Evolutionary conservation across 2,888 invertebrate genomes (phyloP).

Genomic region (Temnothorax unifasciatus): DNA sequence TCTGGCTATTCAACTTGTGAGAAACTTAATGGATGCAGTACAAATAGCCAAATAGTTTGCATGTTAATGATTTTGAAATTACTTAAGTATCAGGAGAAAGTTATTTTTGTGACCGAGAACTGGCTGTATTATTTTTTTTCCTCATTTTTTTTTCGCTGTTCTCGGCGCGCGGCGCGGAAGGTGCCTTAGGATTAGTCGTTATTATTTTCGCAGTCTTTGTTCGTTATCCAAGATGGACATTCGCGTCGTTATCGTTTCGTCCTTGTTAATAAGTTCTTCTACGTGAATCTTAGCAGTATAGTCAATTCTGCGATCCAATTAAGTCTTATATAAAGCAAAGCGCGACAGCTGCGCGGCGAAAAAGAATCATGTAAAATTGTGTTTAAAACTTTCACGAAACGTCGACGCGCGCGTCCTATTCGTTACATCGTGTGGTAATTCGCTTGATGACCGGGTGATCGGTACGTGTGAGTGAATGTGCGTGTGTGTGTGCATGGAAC

Average conservation of each 20-base stretch:
- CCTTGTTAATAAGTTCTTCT: conserved; percentile 1
- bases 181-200: conserved; percentile 74
- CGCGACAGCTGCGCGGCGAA: not conserved
- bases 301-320: not conserved
- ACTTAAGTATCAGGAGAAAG: conserved; percentile 39
- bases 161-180: conserved; percentile 62
- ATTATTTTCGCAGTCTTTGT: conserved; percentile 67
- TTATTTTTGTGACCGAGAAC: conserved; percentile 69
- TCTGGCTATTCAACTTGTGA: not conserved
- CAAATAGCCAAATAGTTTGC: conserved; percentile 56
- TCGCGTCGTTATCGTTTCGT: conserved; percentile 50
- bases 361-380: conserved; percentile 15
- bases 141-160: conserved; percentile 53
- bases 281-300: not conserved
- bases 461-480: conserved; percentile 26
- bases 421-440: conserved; percentile 31
- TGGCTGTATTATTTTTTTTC: conserved; percentile 58
- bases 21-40: conserved; percentile 55
- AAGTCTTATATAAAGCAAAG: conserved; percentile 5
- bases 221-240: conserved; percentile 57
- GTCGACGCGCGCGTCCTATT: conserved; percentile 24
- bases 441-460: conserved; percentile 36
- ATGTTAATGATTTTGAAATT: conserved; percentile 44
- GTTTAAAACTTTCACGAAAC: conserved; percentile 6
- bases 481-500: not conserved